Conservation (phyloP, 2,797 vertebrate species). For the Meriones psammophilus region DNA sequence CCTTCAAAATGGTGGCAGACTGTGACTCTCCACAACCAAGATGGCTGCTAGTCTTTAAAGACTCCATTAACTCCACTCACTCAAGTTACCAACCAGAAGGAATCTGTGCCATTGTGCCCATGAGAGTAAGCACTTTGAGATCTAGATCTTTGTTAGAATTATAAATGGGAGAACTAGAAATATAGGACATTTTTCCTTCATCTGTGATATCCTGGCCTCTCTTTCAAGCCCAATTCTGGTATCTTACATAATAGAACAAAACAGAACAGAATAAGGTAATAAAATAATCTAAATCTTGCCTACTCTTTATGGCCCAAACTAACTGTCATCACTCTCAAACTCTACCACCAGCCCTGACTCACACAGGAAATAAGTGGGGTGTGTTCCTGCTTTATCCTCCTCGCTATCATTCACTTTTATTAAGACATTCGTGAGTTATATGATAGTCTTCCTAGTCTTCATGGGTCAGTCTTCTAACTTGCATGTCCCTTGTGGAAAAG, state of each 20-base stretch:
- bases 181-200: not conserved
- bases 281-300: not conserved
- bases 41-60: not conserved
- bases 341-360: not conserved
- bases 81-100: not conserved
- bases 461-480: not conserved
- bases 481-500: not conserved
- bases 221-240: slow-evolving; percentile 20
- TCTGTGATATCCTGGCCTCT: not conserved
- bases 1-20: too few relatives aligned
- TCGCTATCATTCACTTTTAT: slow-evolving; percentile 16
- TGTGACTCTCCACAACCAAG: too few relatives aligned
- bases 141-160: slow-evolving; percentile 2
- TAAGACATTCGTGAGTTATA: not conserved
- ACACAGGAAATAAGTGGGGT: not conserved
- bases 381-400: not conserved
- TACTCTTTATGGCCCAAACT: not conserved
- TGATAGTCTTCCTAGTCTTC: not conserved
- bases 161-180: not conserved
- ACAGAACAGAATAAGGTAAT: not conserved
- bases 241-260: not conserved
- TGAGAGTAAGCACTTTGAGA: not conserved
- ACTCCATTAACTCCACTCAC: not conserved
- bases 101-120: not conserved
- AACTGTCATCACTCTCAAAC: not conserved